Evolutionary conservation across 2,113 vertebrate genomes (phyloP).

Genomic region (Agelaius phoeniceus): DNA sequence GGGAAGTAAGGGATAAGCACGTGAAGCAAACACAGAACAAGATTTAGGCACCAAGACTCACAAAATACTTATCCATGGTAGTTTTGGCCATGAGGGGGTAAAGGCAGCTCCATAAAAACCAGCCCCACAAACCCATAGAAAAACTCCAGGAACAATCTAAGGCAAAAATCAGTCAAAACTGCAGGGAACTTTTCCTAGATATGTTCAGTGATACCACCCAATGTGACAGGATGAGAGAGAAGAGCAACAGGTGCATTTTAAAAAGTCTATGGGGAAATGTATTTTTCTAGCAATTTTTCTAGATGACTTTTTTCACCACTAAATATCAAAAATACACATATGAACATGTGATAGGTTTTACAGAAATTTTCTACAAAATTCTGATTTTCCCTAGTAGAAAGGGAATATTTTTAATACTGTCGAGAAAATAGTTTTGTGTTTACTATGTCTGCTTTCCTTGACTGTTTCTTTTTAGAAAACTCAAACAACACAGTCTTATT

Average conservation of each 20-base stretch:
- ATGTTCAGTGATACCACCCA: not conserved
- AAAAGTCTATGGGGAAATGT: accelerated
- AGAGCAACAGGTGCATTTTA: not conserved
- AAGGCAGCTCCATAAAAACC: not conserved
- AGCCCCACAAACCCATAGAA: not conserved
- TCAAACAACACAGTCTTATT: not conserved
- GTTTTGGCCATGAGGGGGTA: not conserved
- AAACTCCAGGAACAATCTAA: not conserved
- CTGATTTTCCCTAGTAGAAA: not conserved
- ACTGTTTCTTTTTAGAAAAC: not conserved
- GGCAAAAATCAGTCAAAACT: not conserved
- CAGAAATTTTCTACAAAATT: not conserved
- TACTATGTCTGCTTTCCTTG: not conserved
- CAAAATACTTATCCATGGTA: not conserved
- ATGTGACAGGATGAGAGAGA: not conserved
- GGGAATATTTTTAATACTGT: not conserved
- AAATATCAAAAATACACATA: not conserved
- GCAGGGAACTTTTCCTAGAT: not conserved
- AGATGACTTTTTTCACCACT: not conserved
- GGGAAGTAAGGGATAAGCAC: not conserved
- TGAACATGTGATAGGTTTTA: not conserved
- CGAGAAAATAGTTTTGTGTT: not conserved
- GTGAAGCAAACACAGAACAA: not conserved
- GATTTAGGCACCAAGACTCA: not conserved
- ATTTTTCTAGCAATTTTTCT: not conserved